Conservation (phyloP, 2,113 vertebrate species). For the Machaerirhynchus nigripectus region DNA sequence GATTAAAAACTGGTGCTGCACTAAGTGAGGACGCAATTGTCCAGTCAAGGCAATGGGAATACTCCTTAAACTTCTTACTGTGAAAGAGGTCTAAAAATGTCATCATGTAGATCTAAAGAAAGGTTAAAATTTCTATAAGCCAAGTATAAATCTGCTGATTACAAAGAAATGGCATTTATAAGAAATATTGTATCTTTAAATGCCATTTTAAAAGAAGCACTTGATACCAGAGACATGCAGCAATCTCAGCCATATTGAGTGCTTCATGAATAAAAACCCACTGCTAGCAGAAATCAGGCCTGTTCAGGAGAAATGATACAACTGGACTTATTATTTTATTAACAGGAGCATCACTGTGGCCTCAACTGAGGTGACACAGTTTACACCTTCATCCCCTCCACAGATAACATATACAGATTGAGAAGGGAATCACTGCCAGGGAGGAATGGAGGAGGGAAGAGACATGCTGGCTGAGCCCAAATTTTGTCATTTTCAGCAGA, state of each 20-base stretch:
- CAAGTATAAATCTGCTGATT: constrained; percentile 8
- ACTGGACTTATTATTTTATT: constrained; percentile 43
- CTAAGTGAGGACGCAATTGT: background rate
- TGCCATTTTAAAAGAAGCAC: background rate
- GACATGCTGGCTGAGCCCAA: background rate
- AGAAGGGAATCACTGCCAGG: background rate
- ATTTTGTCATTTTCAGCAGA: background rate
- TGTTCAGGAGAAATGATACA: constrained; percentile 7
- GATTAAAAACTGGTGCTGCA: background rate
- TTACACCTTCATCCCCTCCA: background rate
- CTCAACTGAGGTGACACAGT: background rate
- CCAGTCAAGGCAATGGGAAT: background rate
- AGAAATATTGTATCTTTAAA: background rate
- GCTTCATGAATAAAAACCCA: constrained; percentile 16
- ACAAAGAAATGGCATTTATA: constrained; percentile 9
- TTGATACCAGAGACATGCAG: background rate
- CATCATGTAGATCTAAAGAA: background rate
- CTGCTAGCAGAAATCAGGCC: constrained; percentile 7
- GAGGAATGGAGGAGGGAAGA: background rate
- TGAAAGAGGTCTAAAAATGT: background rate
- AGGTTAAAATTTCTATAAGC: constrained; percentile 10
- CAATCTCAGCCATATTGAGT: background rate
- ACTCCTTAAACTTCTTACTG: background rate
- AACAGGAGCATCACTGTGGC: constrained; percentile 13
- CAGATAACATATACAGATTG: background rate